phyloP scores from a whole-genome alignment of 2,888 invertebrate species.

The Erannis defoliaria region DNA sequence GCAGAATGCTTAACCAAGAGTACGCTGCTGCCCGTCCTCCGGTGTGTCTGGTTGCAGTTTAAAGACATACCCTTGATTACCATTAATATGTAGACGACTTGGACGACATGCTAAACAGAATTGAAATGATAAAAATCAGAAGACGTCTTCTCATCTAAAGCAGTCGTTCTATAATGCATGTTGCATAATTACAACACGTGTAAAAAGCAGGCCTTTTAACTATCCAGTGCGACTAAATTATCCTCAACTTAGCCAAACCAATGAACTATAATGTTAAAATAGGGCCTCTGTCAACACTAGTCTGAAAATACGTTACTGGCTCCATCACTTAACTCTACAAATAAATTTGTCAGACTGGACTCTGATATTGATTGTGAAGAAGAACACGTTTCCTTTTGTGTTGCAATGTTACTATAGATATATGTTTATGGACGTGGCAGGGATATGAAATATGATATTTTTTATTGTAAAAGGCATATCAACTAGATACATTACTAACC shows the following conservation, averaged over 20 bases:
- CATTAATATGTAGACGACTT: too few relatives aligned
- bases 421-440: conserved; percentile 24
- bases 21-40: too few relatives aligned
- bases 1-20: too few relatives aligned
- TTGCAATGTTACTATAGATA: conserved; percentile 22
- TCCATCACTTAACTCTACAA: neutral
- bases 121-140: conserved; percentile 6
- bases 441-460: conserved; percentile 33
- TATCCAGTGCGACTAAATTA: neutral
- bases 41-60: too few relatives aligned
- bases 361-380: conserved; percentile 26
- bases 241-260: neutral
- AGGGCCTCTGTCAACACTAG: neutral
- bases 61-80: too few relatives aligned
- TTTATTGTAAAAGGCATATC: conserved; percentile 25
- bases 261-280: neutral
- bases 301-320: neutral
- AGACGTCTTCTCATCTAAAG: conserved; percentile 17
- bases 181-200: conserved; percentile 29
- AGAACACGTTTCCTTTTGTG: conserved; percentile 37
- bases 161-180: conserved; percentile 14
- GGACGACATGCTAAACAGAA: neutral
- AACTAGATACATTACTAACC: neutral
- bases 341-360: neutral
- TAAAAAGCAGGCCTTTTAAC: conserved; percentile 24